These are phyloP conservation scores for Lithophane semibrunnea DNA, from an alignment of 2,888 invertebrate species.

Conservation along the genomic window DNA sequence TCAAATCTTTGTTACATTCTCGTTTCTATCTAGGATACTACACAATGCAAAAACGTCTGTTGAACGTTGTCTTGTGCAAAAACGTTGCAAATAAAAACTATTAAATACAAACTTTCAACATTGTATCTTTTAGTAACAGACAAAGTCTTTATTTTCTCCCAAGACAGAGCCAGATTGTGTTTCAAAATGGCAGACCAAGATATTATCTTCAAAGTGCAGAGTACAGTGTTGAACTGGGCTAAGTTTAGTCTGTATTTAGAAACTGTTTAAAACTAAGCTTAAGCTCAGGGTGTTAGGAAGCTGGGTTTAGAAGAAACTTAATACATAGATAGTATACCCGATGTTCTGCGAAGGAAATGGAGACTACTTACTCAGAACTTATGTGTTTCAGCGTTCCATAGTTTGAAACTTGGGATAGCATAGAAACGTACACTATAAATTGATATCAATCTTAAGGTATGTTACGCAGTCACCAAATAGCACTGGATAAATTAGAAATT, in stretches of 20 bases:
- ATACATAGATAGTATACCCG: not conserved
- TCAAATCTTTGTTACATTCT: not conserved
- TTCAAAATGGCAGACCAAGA: slow-evolving; percentile 56
- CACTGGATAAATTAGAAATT: too few species aligned
- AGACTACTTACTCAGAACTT: not conserved
- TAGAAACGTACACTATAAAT: too few species aligned
- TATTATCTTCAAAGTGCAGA: slow-evolving; percentile 52
- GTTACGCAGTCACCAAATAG: not conserved
- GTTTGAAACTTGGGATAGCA: slow-evolving; percentile 14
- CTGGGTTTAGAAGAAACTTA: slow-evolving; percentile 48
- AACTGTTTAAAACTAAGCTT: slow-evolving; percentile 55
- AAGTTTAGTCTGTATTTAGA: slow-evolving; percentile 59
- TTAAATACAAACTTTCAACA: slow-evolving; percentile 24
- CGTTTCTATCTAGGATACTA: not conserved
- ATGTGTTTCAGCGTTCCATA: not conserved
- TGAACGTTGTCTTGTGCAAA: slow-evolving; percentile 1
- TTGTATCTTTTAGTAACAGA: slow-evolving; percentile 20
- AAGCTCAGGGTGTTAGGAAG: slow-evolving; percentile 24
- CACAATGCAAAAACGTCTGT: not conserved
- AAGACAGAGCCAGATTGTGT: slow-evolving; percentile 49
- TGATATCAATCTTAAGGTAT: not conserved
- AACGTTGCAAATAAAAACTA: slow-evolving; percentile 25
- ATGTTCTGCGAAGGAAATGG: slow-evolving; percentile 21
- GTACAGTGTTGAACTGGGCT: slow-evolving; percentile 41
- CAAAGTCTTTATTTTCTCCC: slow-evolving; percentile 17